phyloP scores from a whole-genome alignment of 2,113 vertebrate genomes.

The Noctilio leporinus region DNA sequence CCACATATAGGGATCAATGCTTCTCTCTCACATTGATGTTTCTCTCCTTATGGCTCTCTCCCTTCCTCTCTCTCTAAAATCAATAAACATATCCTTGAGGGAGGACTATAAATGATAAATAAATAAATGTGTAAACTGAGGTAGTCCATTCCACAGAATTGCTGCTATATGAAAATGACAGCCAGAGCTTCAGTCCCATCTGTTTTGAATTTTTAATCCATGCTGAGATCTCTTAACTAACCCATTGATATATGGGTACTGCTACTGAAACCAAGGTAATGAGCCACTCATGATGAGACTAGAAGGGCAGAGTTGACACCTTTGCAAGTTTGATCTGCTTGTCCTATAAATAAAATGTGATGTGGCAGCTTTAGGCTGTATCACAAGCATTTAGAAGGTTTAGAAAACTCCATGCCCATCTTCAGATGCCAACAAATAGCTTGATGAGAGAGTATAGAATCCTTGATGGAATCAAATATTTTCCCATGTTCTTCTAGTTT shows the following conservation, averaged over 20 bases:
- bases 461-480: not conserved
- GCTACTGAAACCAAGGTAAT: conserved; percentile 21
- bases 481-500: not conserved
- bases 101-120: too few relatives aligned
- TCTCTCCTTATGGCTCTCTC: too few relatives aligned
- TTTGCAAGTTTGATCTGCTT: conserved; percentile 2
- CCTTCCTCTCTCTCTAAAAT: too few relatives aligned
- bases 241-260: not conserved
- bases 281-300: not conserved
- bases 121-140: not conserved
- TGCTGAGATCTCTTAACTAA: not conserved
- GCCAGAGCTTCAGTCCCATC: not conserved
- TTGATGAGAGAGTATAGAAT: not conserved
- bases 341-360: not conserved
- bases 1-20: too few relatives aligned
- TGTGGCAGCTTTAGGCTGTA: not conserved
- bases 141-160: not conserved
- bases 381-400: not conserved
- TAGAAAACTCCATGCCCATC: not conserved
- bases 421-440: not conserved
- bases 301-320: not conserved
- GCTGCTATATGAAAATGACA: not conserved
- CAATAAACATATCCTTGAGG: too few relatives aligned
- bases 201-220: not conserved
- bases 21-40: too few relatives aligned